These are phyloP conservation scores for Xylota segnis DNA, from an alignment of 2,888 invertebrate genomes.

Conservation along the genomic window DNA sequence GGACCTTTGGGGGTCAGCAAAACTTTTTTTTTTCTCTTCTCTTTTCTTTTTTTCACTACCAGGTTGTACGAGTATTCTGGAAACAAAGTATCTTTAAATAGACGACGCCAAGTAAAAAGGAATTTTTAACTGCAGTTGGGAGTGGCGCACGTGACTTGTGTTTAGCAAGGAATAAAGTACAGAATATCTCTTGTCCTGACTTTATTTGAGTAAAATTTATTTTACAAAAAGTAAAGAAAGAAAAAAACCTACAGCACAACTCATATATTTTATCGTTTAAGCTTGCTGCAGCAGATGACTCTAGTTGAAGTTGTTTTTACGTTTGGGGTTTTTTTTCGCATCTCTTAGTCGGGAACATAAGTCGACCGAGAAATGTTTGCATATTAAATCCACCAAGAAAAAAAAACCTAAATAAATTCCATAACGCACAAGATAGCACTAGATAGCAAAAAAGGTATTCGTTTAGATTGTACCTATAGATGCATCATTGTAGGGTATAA, in stretches of 20 bases:
- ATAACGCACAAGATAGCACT: conserved; percentile 38
- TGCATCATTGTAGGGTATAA: conserved; percentile 38
- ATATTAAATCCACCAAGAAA: conserved; percentile 22
- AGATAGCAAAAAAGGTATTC: not conserved
- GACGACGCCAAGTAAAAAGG: conserved; percentile 10
- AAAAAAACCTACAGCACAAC: not conserved
- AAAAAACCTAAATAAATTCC: conserved; percentile 51
- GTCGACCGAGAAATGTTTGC: conserved; percentile 65
- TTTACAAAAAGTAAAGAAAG: conserved; percentile 3
- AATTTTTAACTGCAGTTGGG: conserved; percentile 39
- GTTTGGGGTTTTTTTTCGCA: conserved; percentile 4
- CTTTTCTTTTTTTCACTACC: too few relatives aligned
- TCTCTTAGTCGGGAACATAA: conserved; percentile 53
- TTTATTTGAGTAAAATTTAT: conserved; percentile 31
- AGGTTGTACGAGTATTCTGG: conserved; percentile 27
- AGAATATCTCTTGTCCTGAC: conserved; percentile 22
- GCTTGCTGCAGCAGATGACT: conserved; percentile 26
- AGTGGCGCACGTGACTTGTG: conserved; percentile 45
- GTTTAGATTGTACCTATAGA: not conserved
- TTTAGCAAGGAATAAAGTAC: conserved; percentile 5
- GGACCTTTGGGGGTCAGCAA: conserved; percentile 41
- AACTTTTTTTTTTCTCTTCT: conserved; percentile 20
- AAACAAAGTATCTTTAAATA: conserved; percentile 34
- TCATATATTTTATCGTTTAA: conserved; percentile 10
- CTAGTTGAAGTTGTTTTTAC: conserved; percentile 27